Evolutionary conservation across 2,888 invertebrate genomes (phyloP).

Genomic region (Sialis lutaria): DNA sequence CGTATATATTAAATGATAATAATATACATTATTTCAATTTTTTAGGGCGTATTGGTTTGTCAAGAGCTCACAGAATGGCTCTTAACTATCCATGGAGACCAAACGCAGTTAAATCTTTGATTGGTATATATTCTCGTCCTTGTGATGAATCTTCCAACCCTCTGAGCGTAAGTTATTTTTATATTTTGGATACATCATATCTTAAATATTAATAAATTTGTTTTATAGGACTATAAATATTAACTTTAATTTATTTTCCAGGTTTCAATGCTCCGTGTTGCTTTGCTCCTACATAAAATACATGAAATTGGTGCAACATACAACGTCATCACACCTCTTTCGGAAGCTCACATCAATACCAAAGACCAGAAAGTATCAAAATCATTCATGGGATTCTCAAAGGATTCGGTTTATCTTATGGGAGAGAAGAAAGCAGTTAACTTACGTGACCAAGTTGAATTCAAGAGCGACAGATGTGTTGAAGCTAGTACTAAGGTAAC

Average conservation of each 20-base stretch:
- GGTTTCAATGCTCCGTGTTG: slow-evolving; percentile 4
- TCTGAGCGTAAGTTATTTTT: background rate
- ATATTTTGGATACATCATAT: background rate
- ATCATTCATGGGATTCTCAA: slow-evolving; percentile 41
- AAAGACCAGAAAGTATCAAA: slow-evolving; percentile 34
- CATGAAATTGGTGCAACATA: slow-evolving; percentile 36
- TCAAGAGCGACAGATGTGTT: too few relatives aligned
- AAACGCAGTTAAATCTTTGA: slow-evolving; percentile 47
- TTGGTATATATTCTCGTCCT: background rate
- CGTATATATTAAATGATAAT: too few relatives aligned
- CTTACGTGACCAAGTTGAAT: too few relatives aligned
- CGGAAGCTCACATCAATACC: slow-evolving; percentile 31
- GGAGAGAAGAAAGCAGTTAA: too few relatives aligned
- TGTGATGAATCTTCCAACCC: background rate
- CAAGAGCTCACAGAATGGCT: slow-evolving; percentile 41
- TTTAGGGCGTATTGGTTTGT: slow-evolving; percentile 21
- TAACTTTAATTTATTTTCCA: background rate
- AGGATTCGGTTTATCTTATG: slow-evolving; percentile 28
- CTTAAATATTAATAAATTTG: background rate
- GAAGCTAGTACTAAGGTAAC: too few relatives aligned
- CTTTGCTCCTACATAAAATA: slow-evolving; percentile 22
- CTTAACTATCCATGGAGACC: slow-evolving; percentile 56
- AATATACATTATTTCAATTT: background rate
- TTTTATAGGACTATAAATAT: background rate
- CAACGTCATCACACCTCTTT: slow-evolving; percentile 41